Evolutionary conservation across 2,797 vertebrate species (phyloP), one percentile per base, ranked within the genome.

Genomic region (Chromobotia macracanthus): DNA sequence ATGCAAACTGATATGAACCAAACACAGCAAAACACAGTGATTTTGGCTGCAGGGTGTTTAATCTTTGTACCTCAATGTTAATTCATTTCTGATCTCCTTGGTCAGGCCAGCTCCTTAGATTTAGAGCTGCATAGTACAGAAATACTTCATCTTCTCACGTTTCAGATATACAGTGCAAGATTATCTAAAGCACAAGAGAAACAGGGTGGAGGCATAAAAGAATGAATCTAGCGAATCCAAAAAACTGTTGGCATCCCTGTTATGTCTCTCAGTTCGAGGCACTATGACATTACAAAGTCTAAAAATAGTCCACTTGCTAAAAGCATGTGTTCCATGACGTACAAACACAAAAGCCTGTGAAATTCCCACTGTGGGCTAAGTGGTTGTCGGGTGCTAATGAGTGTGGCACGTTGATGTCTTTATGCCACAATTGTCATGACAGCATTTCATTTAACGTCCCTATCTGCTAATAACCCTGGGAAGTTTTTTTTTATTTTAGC

Each of bases 381-480:
- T 83, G 83, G 86, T 88, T 89, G 90, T 90, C 84, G 81, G 70
- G 87, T 81, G 85, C 87, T 89, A 88, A 90, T 83, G 87, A 90
- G 87, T 84, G 88, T 87, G 82, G 80, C 70, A 21, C 21, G 11
- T 41, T 93, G 92, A 93, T 87, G 90, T 92, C 88, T 83, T 88
- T 84, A 81, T 73, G 19, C 65, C 68, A 63, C 72, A 21, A 80
- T 91, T 86, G 60, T 88, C 79, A 65, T 0, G 75, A 83, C 82
- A 89, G 88, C 82, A 8, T 75, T 86, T 91, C 86, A 86, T 92
- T 91, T 89, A 80, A 89, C 80, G 69, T 87, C 75, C 82, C 73
- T 86, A 86, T 87, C 60, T 85, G 86, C 80, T 46, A 79, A 67
- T 82, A 68, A 83, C 75, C 70, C 67, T 71, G 80, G 66, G 80